Evolutionary conservation across 1,140 invertebrate species (phyloP), one percentile per base, ranked within the genome.

Genomic region (Cheumatopsyche charites): DNA sequence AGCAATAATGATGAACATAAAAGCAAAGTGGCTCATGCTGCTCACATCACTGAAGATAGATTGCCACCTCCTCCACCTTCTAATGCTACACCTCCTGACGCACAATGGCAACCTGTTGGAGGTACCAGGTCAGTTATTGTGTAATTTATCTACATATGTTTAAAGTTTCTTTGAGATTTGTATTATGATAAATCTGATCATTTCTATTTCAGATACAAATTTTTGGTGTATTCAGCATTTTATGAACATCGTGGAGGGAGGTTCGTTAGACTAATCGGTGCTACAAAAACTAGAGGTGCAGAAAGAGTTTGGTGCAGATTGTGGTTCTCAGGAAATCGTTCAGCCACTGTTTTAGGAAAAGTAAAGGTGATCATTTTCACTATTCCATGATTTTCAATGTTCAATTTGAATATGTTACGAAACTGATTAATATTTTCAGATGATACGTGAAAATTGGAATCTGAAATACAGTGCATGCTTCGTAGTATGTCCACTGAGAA

Each of bases 381-480:
- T n/a, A n/a, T n/a, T n/a, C n/a, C n/a, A n/a, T n/a, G n/a, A n/a
- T n/a, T n/a, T n/a, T n/a, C n/a, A n/a, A n/a, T n/a, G n/a, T n/a
- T n/a, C n/a, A n/a, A n/a, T n/a, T n/a, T n/a, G n/a, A n/a, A n/a
- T n/a, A n/a, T n/a, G n/a, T n/a, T n/a, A n/a, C n/a, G n/a, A n/a
- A n/a, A n/a, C n/a, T n/a, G n/a, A n/a, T n/a, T n/a, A n/a, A n/a
- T n/a, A n/a, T 70, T 78, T 82, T 61, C 73, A 92, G 88, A 87
- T 92, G 0, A 96, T 97, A 29, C 85, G 94, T 25, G 95, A 97
- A 81, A 96, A 96, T 80, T 97, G 94, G 94, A 96, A 95, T 80
- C 82, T 96, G 1, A 94, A 94, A 78, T 97, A 95, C 82, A 96
- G 93, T 77, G 95, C 94, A 7, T 93, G 91, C 74, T 97, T 96